Percentiles rank a stretch among this genome's conserved stretches.
phyloP scores from a whole-genome alignment of 2,113 vertebrate genomes.

The Haliaeetus leucogaster region DNA sequence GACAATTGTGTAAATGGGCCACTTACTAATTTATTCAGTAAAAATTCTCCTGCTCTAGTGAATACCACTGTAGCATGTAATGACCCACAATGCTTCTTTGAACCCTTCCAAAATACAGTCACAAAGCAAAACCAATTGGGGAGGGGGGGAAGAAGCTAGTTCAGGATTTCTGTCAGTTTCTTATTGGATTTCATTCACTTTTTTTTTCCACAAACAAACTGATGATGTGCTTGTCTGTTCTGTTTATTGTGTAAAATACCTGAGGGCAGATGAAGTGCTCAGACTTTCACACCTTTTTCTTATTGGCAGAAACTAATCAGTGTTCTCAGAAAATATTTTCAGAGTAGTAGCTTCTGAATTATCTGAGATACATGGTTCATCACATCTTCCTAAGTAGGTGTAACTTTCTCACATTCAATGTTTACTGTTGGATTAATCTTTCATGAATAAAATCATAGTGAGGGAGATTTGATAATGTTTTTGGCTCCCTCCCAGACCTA shows the following conservation, averaged over 20 bases:
- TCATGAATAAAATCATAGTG: background rate
- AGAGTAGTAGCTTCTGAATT: background rate
- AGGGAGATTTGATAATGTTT: background rate
- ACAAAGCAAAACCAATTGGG: background rate
- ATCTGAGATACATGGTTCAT: background rate
- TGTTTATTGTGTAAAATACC: background rate
- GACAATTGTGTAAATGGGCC: background rate
- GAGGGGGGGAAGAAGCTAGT: background rate
- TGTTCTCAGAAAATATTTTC: background rate
- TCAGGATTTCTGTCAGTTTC: background rate
- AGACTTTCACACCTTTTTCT: background rate
- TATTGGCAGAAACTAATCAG: background rate
- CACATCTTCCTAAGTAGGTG: background rate
- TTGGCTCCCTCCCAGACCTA: background rate
- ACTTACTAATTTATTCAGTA: background rate
- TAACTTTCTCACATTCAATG: background rate
- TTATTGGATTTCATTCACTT: background rate
- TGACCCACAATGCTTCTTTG: background rate
- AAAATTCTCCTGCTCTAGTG: background rate
- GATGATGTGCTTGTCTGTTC: background rate
- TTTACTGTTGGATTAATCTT: background rate
- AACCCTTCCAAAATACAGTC: background rate
- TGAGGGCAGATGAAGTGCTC: background rate
- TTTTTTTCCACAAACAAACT: background rate
- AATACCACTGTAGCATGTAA: background rate